Conservation (phyloP, 2,888 invertebrate genomes). For the Pemphredon lugubris region DNA sequence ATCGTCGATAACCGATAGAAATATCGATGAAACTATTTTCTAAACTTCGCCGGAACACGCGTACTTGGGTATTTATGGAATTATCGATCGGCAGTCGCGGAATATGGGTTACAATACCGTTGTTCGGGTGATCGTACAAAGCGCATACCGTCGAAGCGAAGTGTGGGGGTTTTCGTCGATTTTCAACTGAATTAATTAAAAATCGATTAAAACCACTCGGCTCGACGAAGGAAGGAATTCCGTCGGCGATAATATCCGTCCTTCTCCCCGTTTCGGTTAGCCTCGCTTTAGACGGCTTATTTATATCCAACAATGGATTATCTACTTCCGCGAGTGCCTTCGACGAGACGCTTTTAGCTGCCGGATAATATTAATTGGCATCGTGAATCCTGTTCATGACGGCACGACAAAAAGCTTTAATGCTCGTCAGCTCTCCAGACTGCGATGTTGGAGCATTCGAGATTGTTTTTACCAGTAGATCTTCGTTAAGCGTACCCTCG, state of each 20-base stretch:
- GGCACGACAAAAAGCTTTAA: constrained; percentile 8
- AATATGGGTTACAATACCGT: too few species aligned
- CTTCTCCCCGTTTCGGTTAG: background rate
- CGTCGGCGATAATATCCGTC: constrained; percentile 3
- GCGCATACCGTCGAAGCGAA: too few species aligned
- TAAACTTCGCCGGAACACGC: too few species aligned
- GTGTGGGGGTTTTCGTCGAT: too few species aligned
- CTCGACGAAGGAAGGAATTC: constrained; percentile 7
- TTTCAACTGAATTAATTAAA: constrained; percentile 35
- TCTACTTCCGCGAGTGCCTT: background rate
- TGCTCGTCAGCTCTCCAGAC: background rate
- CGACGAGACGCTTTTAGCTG: background rate
- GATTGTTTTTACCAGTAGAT: background rate
- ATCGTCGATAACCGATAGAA: too few species aligned
- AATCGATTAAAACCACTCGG: constrained; percentile 21
- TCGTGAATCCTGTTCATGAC: constrained; percentile 6
- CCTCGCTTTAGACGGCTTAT: background rate
- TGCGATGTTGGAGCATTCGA: background rate
- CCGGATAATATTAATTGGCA: constrained; percentile 19
- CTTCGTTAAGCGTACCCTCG: background rate
- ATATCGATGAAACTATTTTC: too few species aligned
- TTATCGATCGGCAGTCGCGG: too few species aligned
- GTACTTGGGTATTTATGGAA: too few species aligned
- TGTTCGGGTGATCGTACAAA: background rate
- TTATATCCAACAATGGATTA: constrained; percentile 7